phyloP scores from a whole-genome alignment of 2,797 vertebrate genomes.

The Chaunax sp. region DNA sequence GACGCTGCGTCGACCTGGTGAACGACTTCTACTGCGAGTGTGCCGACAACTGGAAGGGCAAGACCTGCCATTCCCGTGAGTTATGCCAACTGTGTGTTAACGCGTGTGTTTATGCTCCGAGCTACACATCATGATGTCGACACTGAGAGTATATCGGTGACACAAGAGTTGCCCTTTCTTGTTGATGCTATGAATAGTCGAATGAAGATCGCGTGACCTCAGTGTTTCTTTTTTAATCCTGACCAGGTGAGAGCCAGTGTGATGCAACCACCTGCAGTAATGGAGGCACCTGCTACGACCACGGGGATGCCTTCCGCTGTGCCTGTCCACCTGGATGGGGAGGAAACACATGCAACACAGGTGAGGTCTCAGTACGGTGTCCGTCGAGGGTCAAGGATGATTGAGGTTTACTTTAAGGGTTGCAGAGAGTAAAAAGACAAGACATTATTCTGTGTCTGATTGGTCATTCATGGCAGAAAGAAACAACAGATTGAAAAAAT shows the following conservation, averaged over 20 bases:
- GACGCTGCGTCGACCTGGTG: constrained; percentile 91
- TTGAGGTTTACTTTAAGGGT: too few relatives aligned
- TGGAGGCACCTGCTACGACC: constrained; percentile 95
- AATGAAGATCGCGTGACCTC: not conserved
- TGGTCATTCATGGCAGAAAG: too few relatives aligned
- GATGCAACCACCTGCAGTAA: constrained; percentile 95
- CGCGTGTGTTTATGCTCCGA: constrained; percentile 31
- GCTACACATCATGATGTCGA: not conserved
- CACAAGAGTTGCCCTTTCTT: not conserved
- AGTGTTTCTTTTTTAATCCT: not conserved
- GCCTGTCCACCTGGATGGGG: constrained; percentile 91
- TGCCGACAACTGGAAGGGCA: constrained; percentile 94
- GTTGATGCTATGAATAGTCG: accelerated
- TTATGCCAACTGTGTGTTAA: constrained; percentile 45
- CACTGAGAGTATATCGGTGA: not conserved
- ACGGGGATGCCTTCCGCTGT: constrained; percentile 92
- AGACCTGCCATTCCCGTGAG: constrained; percentile 98
- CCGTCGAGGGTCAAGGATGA: not conserved
- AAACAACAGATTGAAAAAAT: too few relatives aligned
- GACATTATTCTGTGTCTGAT: too few relatives aligned
- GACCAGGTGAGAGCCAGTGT: constrained; percentile 92
- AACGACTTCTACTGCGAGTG: constrained; percentile 98
- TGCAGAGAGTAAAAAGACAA: too few relatives aligned
- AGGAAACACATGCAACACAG: constrained; percentile 92
- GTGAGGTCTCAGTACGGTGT: constrained; percentile 73